A percentile compares a stretch with the other conserved stretches of the same genome.
Conservation (phyloP, 2,888 invertebrate genomes). For the Neoitamus cyanurus region DNA sequence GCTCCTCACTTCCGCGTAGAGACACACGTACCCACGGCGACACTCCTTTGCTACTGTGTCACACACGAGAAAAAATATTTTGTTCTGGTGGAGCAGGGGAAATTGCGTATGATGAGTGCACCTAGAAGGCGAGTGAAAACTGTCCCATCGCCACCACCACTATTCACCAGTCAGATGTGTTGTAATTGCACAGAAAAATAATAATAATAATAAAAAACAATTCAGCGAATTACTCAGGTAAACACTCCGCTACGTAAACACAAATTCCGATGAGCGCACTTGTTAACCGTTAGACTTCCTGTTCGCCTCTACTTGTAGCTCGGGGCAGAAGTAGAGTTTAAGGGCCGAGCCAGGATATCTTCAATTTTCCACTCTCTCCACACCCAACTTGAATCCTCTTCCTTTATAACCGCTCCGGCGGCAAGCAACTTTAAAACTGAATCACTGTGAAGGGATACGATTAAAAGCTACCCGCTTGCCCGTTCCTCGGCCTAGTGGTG, state of each 20-base stretch:
- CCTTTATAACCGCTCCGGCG: conserved; percentile 48
- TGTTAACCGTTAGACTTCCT: conserved; percentile 32
- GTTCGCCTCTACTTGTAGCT: background rate
- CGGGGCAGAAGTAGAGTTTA: background rate
- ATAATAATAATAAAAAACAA: background rate
- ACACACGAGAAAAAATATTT: conserved; percentile 26
- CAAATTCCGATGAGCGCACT: conserved; percentile 18
- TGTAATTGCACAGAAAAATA: background rate
- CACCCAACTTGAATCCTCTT: conserved; percentile 15
- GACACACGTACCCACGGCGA: background rate
- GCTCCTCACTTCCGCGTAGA: conserved; percentile 34
- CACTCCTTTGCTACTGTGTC: background rate
- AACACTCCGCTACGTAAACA: background rate
- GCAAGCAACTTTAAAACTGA: conserved; percentile 43
- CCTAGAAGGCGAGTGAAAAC: background rate
- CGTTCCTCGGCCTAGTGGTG: conserved; percentile 29
- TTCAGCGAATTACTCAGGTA: background rate
- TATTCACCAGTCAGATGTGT: background rate
- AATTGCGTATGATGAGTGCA: background rate
- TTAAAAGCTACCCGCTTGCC: conserved; percentile 32
- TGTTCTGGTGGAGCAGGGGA: background rate
- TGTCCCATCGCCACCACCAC: background rate
- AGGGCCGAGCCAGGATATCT: background rate
- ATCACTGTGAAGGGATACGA: conserved; percentile 46
- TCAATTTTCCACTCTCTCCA: conserved; percentile 9